A percentile compares a stretch with the other conserved stretches of the same genome.
Conservation (phyloP, 2,797 vertebrate genomes). For the Stomatorhinus walkeri region DNA sequence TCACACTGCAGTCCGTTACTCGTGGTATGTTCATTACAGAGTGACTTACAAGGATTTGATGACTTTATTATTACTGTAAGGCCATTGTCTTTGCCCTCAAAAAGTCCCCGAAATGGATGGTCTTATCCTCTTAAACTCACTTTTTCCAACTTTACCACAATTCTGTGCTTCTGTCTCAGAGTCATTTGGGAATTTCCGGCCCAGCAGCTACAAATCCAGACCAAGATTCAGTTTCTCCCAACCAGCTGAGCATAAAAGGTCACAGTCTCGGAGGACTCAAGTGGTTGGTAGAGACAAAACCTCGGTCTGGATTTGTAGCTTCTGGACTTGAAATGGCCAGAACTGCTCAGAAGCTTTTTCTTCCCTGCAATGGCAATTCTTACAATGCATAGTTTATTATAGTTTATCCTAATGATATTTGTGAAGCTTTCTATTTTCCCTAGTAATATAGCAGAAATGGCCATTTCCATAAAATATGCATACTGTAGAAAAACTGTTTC, state of each 20-base stretch:
- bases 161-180: not conserved
- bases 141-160: not conserved
- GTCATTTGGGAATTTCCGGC: not conserved
- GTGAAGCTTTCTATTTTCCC: not conserved
- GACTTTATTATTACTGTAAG: not conserved
- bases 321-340: not conserved
- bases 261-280: not conserved
- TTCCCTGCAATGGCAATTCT: not conserved
- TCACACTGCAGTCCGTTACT: not conserved
- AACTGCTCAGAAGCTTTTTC: not conserved
- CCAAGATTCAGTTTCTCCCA: not conserved
- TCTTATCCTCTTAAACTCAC: not conserved
- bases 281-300: not conserved
- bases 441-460: not conserved
- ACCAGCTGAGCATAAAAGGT: not conserved
- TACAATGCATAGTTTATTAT: not conserved
- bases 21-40: not conserved
- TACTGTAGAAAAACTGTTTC: not conserved
- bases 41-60: not conserved
- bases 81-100: not conserved
- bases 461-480: not conserved
- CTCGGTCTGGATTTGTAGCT: not conserved
- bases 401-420: not conserved
- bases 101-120: not conserved
- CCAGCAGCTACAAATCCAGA: not conserved